phyloP scores from a whole-genome alignment of 2,888 invertebrate genomes.

The Cosmorhoe ocellata region DNA sequence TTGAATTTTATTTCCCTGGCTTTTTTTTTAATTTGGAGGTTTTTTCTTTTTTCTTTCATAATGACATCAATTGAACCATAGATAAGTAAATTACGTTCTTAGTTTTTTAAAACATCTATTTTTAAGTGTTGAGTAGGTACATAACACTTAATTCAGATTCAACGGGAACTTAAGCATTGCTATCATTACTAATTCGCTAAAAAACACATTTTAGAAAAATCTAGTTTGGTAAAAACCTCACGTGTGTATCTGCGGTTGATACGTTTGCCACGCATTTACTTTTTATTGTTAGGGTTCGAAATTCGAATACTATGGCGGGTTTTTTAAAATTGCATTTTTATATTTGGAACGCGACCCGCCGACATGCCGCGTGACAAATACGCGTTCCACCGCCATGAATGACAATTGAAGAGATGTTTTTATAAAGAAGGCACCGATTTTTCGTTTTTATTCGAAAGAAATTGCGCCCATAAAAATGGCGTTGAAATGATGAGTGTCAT shows the following conservation, averaged over 20 bases:
- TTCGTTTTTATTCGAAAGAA: slow-evolving; percentile 78
- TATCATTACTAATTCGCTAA: too few species aligned
- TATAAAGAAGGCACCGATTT: slow-evolving; percentile 66
- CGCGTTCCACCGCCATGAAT: slow-evolving; percentile 78
- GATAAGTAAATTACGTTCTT: too few species aligned
- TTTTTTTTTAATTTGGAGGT: too few species aligned
- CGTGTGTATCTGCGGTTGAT: slow-evolving; percentile 58
- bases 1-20: too few species aligned
- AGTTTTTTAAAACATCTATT: too few species aligned
- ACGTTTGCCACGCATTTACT: slow-evolving; percentile 65
- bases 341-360: slow-evolving; percentile 78
- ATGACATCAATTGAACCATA: too few species aligned
- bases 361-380: slow-evolving; percentile 80
- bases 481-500: slow-evolving; percentile 79
- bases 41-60: too few species aligned
- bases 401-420: slow-evolving; percentile 82
- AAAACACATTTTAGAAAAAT: slow-evolving; percentile 20
- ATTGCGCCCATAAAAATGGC: slow-evolving; percentile 79
- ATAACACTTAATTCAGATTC: too few species aligned
- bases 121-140: too few species aligned
- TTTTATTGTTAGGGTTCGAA: slow-evolving; percentile 76
- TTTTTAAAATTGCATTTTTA: slow-evolving; percentile 83
- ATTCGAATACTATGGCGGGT: slow-evolving; percentile 66
- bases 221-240: slow-evolving; percentile 46
- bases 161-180: too few species aligned